Conservation (phyloP, 2,888 invertebrate species). For the Cephus pygmeus region DNA sequence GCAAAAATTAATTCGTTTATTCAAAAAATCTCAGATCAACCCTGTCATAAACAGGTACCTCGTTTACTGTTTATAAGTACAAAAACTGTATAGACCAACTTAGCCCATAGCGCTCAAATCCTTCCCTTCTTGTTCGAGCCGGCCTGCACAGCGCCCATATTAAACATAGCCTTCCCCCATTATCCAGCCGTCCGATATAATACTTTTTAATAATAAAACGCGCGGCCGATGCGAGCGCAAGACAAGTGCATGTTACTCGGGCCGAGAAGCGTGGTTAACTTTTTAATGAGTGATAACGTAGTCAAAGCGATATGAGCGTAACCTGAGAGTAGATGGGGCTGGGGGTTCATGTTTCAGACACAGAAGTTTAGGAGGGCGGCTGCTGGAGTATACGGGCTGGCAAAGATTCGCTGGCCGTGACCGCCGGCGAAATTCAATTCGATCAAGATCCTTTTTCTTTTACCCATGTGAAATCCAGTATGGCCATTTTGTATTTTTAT, state of each 20-base stretch:
- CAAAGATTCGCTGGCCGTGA: background rate
- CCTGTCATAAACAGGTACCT: background rate
- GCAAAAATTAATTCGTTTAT: background rate
- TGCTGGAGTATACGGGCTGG: background rate
- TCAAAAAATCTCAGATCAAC: background rate
- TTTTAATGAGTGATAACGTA: conserved; percentile 44
- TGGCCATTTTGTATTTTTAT: background rate
- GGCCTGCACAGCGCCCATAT: conserved; percentile 20
- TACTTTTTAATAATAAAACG: conserved; percentile 48
- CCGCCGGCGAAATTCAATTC: background rate
- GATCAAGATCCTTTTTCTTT: background rate
- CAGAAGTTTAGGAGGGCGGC: background rate
- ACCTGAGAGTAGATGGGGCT: background rate
- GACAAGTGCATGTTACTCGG: background rate
- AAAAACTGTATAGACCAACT: background rate
- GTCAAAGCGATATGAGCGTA: conserved; percentile 20
- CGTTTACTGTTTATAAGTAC: background rate
- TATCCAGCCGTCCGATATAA: conserved; percentile 25
- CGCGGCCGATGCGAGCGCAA: conserved; percentile 17
- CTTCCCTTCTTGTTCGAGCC: background rate
- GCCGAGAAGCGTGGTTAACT: conserved; percentile 24
- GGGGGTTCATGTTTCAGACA: background rate
- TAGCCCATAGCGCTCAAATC: conserved; percentile 21
- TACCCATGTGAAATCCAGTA: background rate
- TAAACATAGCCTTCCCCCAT: background rate